A percentile compares a stretch with the other conserved stretches of the same genome.
Evolutionary conservation across 2,113 vertebrate genomes (phyloP).

Genomic region (Coturnix japonica): DNA sequence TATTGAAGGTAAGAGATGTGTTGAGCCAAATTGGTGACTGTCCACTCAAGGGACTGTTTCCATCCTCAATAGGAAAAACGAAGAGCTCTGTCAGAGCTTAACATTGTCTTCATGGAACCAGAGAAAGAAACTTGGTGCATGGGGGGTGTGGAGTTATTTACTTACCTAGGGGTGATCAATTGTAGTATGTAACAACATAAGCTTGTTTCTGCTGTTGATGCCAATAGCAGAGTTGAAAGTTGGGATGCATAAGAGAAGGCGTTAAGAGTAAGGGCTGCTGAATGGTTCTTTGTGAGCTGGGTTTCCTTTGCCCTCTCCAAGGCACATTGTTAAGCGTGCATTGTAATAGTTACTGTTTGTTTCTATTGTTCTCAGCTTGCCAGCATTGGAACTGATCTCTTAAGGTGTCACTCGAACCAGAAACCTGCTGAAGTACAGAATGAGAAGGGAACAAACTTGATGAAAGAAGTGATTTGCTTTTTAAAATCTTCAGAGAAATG

Average conservation of each 20-base stretch:
- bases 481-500: neutral
- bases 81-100: neutral
- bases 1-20: neutral
- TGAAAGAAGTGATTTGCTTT: neutral
- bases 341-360: neutral
- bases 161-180: neutral
- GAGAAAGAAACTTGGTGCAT: neutral
- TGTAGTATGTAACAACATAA: neutral
- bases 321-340: fast-evolving
- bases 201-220: neutral
- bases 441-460: neutral
- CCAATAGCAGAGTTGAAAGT: neutral
- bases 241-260: neutral
- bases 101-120: neutral
- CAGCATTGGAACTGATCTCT: neutral
- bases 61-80: neutral
- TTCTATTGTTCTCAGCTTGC: neutral
- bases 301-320: neutral
- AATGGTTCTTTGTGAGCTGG: neutral
- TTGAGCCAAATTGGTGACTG: fast-evolving
- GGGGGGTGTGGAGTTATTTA: neutral
- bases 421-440: neutral
- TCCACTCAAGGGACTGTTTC: neutral
- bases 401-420: neutral
- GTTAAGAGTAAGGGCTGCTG: neutral